A percentile compares a stretch with the other conserved stretches of the same genome.
phyloP scores from a whole-genome alignment of 2,888 invertebrate genomes.

The Hololepta plana region DNA sequence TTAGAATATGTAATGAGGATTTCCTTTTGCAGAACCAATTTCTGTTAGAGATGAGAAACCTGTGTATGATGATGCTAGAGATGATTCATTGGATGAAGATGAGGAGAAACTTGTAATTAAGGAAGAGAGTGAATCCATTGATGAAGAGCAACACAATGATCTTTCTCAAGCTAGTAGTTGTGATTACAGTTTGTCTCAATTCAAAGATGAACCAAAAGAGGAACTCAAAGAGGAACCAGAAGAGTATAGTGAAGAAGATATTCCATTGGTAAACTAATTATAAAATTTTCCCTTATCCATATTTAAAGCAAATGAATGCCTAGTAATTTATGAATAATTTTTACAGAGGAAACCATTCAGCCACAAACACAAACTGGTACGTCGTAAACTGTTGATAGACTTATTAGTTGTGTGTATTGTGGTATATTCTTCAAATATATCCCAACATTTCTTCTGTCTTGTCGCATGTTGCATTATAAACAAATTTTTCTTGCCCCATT shows the following conservation, averaged over 20 bases:
- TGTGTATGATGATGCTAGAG: slow-evolving; percentile 6
- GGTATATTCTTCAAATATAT: background rate
- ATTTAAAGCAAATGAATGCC: no score
- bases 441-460: background rate
- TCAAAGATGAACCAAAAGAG: slow-evolving; percentile 31
- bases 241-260: slow-evolving; percentile 50
- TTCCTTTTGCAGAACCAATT: no score
- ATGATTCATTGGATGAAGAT: slow-evolving; percentile 24
- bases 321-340: no score
- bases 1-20: background rate
- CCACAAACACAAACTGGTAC: slow-evolving; percentile 16
- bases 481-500: slow-evolving; percentile 2
- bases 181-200: slow-evolving; percentile 53
- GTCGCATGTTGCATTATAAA: slow-evolving; percentile 1
- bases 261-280: slow-evolving; percentile 44
- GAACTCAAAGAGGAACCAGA: slow-evolving; percentile 15
- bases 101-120: slow-evolving; percentile 26
- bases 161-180: slow-evolving; percentile 46
- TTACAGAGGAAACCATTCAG: slow-evolving; percentile 15
- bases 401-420: slow-evolving; percentile 11
- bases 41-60: slow-evolving; percentile 1
- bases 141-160: slow-evolving; percentile 20
- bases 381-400: slow-evolving; percentile 9
- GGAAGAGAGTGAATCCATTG: slow-evolving; percentile 23
- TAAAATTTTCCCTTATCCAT: slow-evolving; percentile 7